Evolutionary conservation across 2,797 vertebrate species (phyloP).

Genomic region (Epinephelus coioides): DNA sequence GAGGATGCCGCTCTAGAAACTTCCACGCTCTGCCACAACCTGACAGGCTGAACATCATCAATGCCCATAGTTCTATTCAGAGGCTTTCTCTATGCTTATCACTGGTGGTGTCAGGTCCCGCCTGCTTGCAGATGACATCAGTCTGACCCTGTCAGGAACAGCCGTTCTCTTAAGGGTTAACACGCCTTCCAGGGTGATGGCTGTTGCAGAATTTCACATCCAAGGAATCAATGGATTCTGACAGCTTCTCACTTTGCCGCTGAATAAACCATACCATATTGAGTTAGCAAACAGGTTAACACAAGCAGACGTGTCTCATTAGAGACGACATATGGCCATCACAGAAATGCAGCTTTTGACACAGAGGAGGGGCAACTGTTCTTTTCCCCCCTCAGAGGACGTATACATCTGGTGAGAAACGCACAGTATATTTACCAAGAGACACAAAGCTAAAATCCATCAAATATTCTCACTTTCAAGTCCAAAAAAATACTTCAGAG

Average conservation of each 20-base stretch:
- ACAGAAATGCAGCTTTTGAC: slow-evolving; percentile 11
- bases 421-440: slow-evolving; percentile 29
- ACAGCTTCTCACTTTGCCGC: slow-evolving; percentile 60
- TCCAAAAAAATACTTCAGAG: slow-evolving; percentile 29
- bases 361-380: not conserved
- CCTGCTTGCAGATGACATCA: slow-evolving; percentile 46
- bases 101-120: slow-evolving; percentile 52
- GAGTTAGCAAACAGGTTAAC: slow-evolving; percentile 52
- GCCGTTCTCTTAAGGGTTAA: slow-evolving; percentile 59
- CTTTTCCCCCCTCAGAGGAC: not conserved
- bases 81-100: slow-evolving; percentile 33
- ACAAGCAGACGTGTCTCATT: slow-evolving; percentile 33
- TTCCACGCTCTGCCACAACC: slow-evolving; percentile 29
- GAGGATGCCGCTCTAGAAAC: slow-evolving; percentile 22
- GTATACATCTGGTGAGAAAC: not conserved
- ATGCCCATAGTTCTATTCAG: slow-evolving; percentile 36
- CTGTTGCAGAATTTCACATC: slow-evolving; percentile 40
- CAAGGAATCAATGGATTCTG: slow-evolving; percentile 64
- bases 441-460: slow-evolving; percentile 45
- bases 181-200: slow-evolving; percentile 2
- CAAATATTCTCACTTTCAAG: slow-evolving; percentile 49
- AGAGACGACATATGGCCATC: slow-evolving; percentile 14
- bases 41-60: slow-evolving; percentile 52
- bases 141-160: slow-evolving; percentile 62
- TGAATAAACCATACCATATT: slow-evolving; percentile 52